Percentiles rank a stretch among this genome's conserved stretches.
Conservation (phyloP, 2,888 invertebrate species). For the Drosophila anceps region DNA sequence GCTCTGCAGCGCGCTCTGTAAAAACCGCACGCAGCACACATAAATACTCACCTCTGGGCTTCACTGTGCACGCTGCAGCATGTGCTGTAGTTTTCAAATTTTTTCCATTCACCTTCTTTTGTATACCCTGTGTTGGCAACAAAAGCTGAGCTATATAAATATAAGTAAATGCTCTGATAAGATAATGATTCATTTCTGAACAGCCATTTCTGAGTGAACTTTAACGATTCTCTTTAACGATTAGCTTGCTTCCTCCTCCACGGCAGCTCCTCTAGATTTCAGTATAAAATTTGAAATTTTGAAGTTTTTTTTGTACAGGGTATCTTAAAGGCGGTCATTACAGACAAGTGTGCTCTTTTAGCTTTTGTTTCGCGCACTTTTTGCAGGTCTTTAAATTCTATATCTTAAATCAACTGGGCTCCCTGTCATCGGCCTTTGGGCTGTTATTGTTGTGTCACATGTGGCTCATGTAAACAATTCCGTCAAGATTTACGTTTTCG, state of each 20-base stretch:
- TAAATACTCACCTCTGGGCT: constrained; percentile 51
- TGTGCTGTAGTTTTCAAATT: constrained; percentile 42
- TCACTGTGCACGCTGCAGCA: constrained; percentile 19
- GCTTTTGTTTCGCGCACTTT: constrained; percentile 3
- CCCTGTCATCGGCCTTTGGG: constrained; percentile 41
- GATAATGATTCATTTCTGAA: background rate
- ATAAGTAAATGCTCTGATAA: background rate
- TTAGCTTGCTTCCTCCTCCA: background rate
- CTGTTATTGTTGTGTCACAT: constrained; percentile 30
- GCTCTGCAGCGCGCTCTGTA: constrained; percentile 35
- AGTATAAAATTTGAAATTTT: background rate
- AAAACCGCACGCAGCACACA: constrained; percentile 61
- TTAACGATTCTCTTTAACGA: background rate
- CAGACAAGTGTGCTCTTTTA: background rate
- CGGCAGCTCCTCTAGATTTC: background rate
- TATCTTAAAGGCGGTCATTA: background rate
- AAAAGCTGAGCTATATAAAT: background rate
- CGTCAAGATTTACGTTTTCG: constrained; percentile 51
- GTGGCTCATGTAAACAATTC: constrained; percentile 46
- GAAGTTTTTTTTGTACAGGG: background rate
- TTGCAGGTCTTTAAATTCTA: constrained; percentile 19
- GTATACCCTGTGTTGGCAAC: background rate
- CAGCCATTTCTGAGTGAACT: background rate
- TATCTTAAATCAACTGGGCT: constrained; percentile 32
- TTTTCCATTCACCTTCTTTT: background rate